phyloP scores from a whole-genome alignment of 2,113 vertebrate genomes.

The Dasyornis broadbenti region DNA sequence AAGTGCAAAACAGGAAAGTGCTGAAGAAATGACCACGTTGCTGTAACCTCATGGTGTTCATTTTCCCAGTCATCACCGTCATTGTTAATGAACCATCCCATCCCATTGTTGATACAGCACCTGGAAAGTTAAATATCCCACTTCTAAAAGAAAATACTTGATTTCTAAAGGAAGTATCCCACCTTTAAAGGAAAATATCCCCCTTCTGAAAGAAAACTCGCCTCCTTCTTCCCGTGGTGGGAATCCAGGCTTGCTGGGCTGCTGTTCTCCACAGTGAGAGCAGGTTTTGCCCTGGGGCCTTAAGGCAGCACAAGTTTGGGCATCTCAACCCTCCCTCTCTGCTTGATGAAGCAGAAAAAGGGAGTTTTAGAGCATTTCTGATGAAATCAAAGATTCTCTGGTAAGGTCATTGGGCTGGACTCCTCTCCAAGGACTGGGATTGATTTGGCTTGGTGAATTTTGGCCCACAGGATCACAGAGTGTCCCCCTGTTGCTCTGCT shows the following conservation, averaged over 20 bases:
- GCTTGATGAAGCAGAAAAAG: not conserved
- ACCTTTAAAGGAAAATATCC: not conserved
- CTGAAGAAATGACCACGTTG: not conserved
- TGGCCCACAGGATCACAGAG: accelerated
- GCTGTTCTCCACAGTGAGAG: not conserved
- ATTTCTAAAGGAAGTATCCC: not conserved
- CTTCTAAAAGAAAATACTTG: not conserved
- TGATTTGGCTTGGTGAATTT: not conserved
- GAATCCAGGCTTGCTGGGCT: not conserved
- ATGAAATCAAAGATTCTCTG: accelerated
- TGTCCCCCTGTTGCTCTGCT: not conserved
- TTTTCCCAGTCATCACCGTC: not conserved
- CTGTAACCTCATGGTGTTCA: not conserved
- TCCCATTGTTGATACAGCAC: not conserved
- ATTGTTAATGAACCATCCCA: not conserved
- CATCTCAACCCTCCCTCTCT: not conserved
- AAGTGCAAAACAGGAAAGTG: not conserved
- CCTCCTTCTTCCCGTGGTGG: accelerated
- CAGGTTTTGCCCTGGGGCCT: not conserved
- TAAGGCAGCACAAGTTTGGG: not conserved
- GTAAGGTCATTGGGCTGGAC: no score
- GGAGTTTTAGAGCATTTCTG: not conserved
- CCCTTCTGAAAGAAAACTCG: not conserved
- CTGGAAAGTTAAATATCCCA: not conserved
- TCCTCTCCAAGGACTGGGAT: not conserved